Base-by-base conservation (phyloP, 2,797 vertebrate genomes). In the Sebastolobus altivelis region DNA sequence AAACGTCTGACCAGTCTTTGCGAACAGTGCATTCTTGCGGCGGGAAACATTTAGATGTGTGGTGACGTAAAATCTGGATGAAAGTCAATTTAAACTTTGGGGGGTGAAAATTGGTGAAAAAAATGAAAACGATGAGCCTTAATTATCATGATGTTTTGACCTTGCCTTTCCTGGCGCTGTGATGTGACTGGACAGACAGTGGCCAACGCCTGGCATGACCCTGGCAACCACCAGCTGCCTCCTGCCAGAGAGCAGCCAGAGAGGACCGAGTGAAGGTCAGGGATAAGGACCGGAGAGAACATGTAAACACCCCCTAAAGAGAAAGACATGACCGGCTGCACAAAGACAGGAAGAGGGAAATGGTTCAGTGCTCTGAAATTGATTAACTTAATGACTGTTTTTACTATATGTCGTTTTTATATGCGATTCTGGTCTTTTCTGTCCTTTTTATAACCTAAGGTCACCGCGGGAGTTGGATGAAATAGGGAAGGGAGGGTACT, bases 131-230 rank as follows among this genome's bases (percentile, higher is more conserved):
- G 25, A 61, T 66, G 54, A 80, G 43, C 65, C 22, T 75, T 75
- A 37, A 66, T 77, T 56, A 65, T 66, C 71, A 38, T 63, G 70
- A 81, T 80, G 29, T 75, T 86, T 79, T 89, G 93, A 94, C 93
- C 93, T 94, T 93, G 91, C 69, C 68, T 75, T 77, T 81, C 55
- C 87, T 91, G 91, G 85, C 68, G 65, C 76, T 54, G 79, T 75
- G 85, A 88, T 76, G 87, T 67, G 82, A 87, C 79, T 79, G 86
- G 83, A 92, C 86, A 79, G 86, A 87, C 83, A 86, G 85, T 78
- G 86, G 92, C 92, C 91, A 93, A 88, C 62, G 90, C 93, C 83
- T 92, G 86, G 92, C 89, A 79, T 93, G 94, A 91, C 87, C 88
- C 94, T 92, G 94, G 92, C 93, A 92, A 87, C 84, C 40, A 76